Evolutionary conservation across 2,797 vertebrate species (phyloP).

Genomic region (Aotus griseimembra): DNA sequence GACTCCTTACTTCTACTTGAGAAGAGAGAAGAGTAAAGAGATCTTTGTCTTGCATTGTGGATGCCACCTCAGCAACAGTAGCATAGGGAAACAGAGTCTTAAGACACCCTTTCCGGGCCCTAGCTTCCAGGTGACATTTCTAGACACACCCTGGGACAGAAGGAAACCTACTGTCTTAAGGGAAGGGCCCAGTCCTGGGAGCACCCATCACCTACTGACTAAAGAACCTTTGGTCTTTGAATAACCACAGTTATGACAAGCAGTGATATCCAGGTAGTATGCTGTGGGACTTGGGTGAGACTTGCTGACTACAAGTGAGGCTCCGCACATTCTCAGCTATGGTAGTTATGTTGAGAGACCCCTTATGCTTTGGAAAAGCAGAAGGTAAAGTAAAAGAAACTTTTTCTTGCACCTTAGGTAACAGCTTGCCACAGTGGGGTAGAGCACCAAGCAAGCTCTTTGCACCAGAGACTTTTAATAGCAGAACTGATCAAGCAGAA

Average conservation of each 20-base stretch:
- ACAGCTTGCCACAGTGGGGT: neutral
- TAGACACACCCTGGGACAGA: neutral
- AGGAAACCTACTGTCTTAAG: neutral
- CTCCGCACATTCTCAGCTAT: neutral
- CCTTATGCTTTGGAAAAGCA: neutral
- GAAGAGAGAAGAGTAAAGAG: neutral
- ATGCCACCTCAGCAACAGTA: neutral
- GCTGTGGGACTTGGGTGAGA: neutral
- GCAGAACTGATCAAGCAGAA: no score
- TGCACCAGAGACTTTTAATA: no score
- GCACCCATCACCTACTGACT: neutral
- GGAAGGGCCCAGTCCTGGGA: neutral
- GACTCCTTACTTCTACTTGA: neutral
- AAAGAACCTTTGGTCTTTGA: neutral
- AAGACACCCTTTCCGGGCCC: neutral
- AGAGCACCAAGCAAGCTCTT: neutral
- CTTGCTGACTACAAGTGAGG: neutral
- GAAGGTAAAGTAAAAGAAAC: no score
- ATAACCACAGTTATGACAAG: neutral
- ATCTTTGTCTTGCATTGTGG: neutral
- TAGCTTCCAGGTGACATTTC: neutral
- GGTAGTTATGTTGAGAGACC: neutral
- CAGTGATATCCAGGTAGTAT: neutral
- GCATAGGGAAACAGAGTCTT: neutral
- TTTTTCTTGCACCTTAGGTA: neutral